Evolutionary conservation across 2,888 invertebrate genomes (phyloP), one percentile per base, ranked within the genome.

Genomic region (Stegana nigrithorax): DNA sequence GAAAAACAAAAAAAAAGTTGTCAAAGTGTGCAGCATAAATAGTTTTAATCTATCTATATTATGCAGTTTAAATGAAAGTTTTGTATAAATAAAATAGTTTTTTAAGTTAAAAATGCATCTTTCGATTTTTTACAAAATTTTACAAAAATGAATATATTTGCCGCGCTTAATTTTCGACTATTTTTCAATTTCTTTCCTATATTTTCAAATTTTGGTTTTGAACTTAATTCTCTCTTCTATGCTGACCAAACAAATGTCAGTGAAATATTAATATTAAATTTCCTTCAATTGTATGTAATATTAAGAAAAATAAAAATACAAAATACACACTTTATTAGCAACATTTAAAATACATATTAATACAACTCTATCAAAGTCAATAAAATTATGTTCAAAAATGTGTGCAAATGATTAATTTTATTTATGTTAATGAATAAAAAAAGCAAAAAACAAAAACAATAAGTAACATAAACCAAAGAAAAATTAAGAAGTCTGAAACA

Each of bases 381-480:
- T 75, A 78, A 78, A 78, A 78, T 79, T 75, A 78, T 73, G 75
- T 78, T 76, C 64, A 70, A 79, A 78, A 78, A 79, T 73, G 69
- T 73, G 73, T 73, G 67, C 66, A 67, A 73, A 70, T 75, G 70
- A 80, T 73, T 73, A 75, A 78, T 70, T 75, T 78, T 78, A 78
- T 78, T 78, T 70, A 68, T 59, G 69, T 78, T 36, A 47, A 29
- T 32, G 21, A 50, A 23, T 4, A 47, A 32, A 50, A 29, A 47
- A 14, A 23, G 25, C 17, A 36, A 12, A 45, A 21, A 26, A 26
- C 32, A 19, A 59, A 59, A 59, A 6, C n/a, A 23, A 58, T 45
- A 45, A 12, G 7, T 27, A 45, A n/a, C 17, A 19, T 21, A 45
- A 25, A 42, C 26, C 44, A 44, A 19, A 44, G 14, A 26, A 44